Percentiles rank a stretch among this genome's conserved stretches.
These are phyloP conservation scores for Poeciliopsis infans DNA, from an alignment of 2,797 vertebrate genomes.

Conservation along the genomic window DNA sequence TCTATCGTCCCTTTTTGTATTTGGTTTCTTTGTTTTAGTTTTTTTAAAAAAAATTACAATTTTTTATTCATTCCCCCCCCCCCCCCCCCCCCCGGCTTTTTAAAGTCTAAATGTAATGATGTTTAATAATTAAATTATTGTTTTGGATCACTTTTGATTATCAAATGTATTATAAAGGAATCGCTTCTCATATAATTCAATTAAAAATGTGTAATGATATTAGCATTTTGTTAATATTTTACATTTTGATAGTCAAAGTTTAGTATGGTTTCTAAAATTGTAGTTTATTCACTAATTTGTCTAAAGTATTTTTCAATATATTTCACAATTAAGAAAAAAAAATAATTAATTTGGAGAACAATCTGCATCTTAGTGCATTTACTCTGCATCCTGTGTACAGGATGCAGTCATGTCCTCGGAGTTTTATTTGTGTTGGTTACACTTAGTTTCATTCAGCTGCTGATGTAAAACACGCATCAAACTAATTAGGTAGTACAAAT, in stretches of 20 bases:
- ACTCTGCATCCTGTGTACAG: no score
- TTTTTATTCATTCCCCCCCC: no score
- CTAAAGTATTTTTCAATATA: not conserved
- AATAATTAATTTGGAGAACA: not conserved
- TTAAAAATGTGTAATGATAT: not conserved
- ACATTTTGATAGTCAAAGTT: not conserved
- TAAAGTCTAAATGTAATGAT: not conserved
- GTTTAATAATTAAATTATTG: no score
- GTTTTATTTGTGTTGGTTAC: not conserved
- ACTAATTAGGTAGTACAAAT: not conserved
- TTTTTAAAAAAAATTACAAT: no score
- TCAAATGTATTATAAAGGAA: not conserved
- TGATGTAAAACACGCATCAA: not conserved
- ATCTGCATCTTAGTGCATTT: not conserved
- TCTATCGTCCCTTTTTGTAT: no score
- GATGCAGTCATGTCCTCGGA: no score
- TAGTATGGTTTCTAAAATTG: not conserved
- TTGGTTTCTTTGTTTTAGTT: no score
- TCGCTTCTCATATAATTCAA: not conserved
- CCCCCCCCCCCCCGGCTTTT: not conserved
- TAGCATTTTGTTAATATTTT: not conserved
- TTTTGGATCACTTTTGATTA: not conserved
- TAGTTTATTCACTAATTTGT: not conserved
- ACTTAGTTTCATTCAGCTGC: not conserved
- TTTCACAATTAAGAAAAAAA: not conserved